phyloP scores from a whole-genome alignment of 2,797 vertebrate species.

The Linurgus olivaceus region DNA sequence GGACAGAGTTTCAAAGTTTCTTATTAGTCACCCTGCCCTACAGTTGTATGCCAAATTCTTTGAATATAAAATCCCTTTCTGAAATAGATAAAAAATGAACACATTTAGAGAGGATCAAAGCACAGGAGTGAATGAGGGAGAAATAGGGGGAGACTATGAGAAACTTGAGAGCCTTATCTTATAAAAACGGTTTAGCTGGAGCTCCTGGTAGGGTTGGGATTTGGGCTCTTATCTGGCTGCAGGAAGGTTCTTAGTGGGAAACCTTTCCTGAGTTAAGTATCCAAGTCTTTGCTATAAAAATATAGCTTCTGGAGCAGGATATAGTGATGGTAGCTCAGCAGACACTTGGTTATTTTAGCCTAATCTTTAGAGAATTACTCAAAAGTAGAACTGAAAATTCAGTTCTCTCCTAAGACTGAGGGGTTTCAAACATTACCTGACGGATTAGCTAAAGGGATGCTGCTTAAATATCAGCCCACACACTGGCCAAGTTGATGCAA shows the following conservation, averaged over 20 bases:
- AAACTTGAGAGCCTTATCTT: background rate
- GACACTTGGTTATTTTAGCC: background rate
- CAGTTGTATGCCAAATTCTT: background rate
- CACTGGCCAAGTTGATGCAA: background rate
- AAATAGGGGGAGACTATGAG: background rate
- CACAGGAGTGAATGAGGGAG: background rate
- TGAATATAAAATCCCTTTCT: background rate
- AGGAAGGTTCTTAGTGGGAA: background rate
- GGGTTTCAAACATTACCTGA: background rate
- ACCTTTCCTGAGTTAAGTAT: background rate
- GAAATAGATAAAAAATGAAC: background rate
- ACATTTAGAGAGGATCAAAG: background rate
- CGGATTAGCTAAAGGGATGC: background rate
- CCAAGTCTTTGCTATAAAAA: slow-evolving; percentile 10
- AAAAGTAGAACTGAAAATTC: background rate
- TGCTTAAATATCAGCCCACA: background rate
- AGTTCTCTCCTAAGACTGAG: background rate
- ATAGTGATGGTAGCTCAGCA: background rate
- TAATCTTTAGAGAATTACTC: background rate
- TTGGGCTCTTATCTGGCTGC: background rate
- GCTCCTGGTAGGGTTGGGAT: background rate
- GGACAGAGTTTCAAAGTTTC: background rate
- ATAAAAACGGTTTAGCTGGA: background rate
- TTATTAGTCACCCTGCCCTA: background rate
- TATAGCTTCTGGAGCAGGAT: background rate